Percentiles rank a stretch among this genome's conserved stretches.
These are phyloP conservation scores for Erpetoichthys calabaricus DNA, from an alignment of 2,797 vertebrate genomes.

Conservation along the genomic window DNA sequence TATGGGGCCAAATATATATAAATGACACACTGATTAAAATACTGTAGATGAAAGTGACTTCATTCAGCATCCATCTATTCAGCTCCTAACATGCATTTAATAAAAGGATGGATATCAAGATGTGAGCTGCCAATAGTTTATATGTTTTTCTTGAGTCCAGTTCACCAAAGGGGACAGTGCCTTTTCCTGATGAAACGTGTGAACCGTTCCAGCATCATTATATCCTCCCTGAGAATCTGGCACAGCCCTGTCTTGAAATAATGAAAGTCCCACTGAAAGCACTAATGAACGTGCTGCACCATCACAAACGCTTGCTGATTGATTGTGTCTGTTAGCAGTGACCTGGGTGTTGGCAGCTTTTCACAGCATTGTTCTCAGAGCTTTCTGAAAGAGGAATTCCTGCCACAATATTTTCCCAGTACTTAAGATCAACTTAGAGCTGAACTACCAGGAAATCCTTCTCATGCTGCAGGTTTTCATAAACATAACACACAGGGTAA, in stretches of 20 bases:
- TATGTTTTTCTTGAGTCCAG: too few relatives aligned
- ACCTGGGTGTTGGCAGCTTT: conserved; percentile 28
- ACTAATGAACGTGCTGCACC: conserved; percentile 10
- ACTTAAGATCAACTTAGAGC: conserved; percentile 19
- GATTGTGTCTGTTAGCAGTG: conserved; percentile 4
- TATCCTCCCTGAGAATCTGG: too few relatives aligned
- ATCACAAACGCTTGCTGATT: neutral
- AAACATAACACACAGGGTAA: conserved; percentile 13
- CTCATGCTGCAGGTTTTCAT: conserved; percentile 26
- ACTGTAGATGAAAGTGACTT: too few relatives aligned
- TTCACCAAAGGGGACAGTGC: too few relatives aligned
- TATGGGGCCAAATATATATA: too few relatives aligned
- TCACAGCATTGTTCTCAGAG: conserved; percentile 40
- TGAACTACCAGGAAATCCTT: conserved; percentile 28
- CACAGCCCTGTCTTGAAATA: neutral
- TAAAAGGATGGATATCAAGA: too few relatives aligned
- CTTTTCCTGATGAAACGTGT: too few relatives aligned
- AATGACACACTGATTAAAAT: too few relatives aligned
- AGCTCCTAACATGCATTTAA: too few relatives aligned
- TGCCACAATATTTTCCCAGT: conserved; percentile 29
- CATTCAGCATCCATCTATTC: too few relatives aligned
- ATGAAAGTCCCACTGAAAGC: conserved; percentile 8
- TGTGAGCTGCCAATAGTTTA: too few relatives aligned
- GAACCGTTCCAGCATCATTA: too few relatives aligned
- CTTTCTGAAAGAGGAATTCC: conserved; percentile 33